A percentile compares a stretch with the other conserved stretches of the same genome.
phyloP scores from a whole-genome alignment of 2,113 vertebrate genomes.

The Tragulus kanchil region DNA sequence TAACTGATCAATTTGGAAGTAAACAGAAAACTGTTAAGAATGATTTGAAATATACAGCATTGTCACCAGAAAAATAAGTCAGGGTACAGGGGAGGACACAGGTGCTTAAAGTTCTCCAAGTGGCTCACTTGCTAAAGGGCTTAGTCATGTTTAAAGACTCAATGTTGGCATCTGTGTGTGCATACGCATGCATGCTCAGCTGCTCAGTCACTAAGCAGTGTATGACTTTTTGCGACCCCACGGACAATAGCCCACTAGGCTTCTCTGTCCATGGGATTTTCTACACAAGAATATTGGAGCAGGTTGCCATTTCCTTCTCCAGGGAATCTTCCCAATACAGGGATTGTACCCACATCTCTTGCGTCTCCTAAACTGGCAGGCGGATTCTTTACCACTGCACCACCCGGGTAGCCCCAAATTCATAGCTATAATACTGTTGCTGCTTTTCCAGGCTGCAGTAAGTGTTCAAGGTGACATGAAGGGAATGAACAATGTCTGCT shows the following conservation, averaged over 20 bases:
- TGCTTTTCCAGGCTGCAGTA: not conserved
- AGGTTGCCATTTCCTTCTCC: not conserved
- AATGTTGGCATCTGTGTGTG: not conserved
- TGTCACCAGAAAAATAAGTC: not conserved
- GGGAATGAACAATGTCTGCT: not conserved
- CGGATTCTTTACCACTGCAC: not conserved
- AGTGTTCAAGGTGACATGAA: not conserved
- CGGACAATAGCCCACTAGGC: not conserved
- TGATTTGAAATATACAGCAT: not conserved
- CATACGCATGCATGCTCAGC: not conserved
- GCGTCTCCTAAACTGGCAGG: not conserved
- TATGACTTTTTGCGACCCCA: not conserved
- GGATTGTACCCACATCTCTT: not conserved
- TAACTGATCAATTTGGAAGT: not conserved
- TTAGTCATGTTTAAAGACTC: not conserved
- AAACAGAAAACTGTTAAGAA: conserved; percentile 10
- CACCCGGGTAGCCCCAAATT: not conserved
- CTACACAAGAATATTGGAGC: not conserved
- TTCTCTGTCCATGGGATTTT: not conserved
- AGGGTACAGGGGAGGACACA: not conserved
- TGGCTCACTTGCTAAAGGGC: not conserved
- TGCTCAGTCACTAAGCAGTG: not conserved
- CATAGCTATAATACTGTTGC: not conserved
- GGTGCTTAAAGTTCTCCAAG: not conserved
- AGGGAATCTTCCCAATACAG: not conserved